phyloP scores from a whole-genome alignment of 2,888 invertebrate species.

The Amblyjoppa fuscipennis region DNA sequence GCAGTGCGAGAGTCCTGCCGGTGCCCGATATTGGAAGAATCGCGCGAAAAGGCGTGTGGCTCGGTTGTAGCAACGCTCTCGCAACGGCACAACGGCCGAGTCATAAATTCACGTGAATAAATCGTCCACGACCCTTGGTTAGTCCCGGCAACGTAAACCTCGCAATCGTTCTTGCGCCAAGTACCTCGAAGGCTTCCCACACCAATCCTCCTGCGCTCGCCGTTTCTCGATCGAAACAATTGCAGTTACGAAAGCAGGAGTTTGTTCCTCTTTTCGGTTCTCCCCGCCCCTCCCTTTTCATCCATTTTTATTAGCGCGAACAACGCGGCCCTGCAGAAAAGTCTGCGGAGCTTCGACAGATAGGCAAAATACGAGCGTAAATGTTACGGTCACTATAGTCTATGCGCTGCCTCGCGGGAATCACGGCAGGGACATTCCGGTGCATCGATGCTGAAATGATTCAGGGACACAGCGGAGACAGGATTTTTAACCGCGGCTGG shows the following conservation, averaged over 20 bases:
- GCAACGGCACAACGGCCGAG: slow-evolving; percentile 45
- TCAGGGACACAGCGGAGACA: slow-evolving; percentile 42
- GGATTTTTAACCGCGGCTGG: slow-evolving; percentile 25
- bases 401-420: slow-evolving; percentile 12
- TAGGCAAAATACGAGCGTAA: neutral
- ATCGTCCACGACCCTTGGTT: slow-evolving; percentile 65
- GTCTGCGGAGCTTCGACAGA: slow-evolving; percentile 1
- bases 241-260: slow-evolving; percentile 49
- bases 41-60: slow-evolving; percentile 47
- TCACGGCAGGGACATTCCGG: slow-evolving; percentile 25
- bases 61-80: slow-evolving; percentile 18
- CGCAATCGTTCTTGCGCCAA: slow-evolving; percentile 57
- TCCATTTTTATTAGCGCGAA: neutral
- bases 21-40: slow-evolving; percentile 62
- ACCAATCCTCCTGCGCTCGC: neutral
- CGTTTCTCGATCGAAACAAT: slow-evolving; percentile 64
- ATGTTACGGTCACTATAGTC: slow-evolving; percentile 19
- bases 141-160: slow-evolving; percentile 59
- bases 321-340: neutral
- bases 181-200: slow-evolving; percentile 2
- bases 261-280: slow-evolving; percentile 19
- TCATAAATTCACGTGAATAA: slow-evolving; percentile 69
- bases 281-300: slow-evolving; percentile 1
- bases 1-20: slow-evolving; percentile 24
- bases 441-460: slow-evolving; percentile 64